These are phyloP conservation scores for Apotomis capreana DNA, from an alignment of 2,888 invertebrate species.

Conservation along the genomic window DNA sequence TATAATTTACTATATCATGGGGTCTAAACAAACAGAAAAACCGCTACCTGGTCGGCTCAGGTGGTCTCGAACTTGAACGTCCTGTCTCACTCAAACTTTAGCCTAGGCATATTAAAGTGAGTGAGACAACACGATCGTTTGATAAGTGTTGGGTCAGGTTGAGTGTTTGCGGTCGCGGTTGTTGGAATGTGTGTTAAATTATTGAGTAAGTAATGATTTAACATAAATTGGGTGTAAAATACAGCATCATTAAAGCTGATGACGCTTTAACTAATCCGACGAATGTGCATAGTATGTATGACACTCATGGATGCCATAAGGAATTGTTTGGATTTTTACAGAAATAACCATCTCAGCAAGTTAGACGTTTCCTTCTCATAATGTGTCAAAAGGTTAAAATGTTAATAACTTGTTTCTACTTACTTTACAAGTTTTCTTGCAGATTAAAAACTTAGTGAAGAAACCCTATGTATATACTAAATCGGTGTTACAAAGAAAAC, in stretches of 20 bases:
- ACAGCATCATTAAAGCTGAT: not conserved
- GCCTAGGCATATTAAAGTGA: not conserved
- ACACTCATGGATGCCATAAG: too few relatives aligned
- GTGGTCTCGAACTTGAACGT: slow-evolving; percentile 24
- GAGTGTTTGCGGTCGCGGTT: slow-evolving; percentile 4
- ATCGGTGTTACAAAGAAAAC: too few relatives aligned
- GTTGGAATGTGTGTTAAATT: slow-evolving; percentile 23
- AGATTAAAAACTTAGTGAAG: too few relatives aligned
- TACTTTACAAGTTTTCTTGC: too few relatives aligned
- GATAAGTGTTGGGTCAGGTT: slow-evolving; percentile 7
- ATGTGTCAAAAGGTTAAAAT: too few relatives aligned
- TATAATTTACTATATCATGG: slow-evolving; percentile 40
- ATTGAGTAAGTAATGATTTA: slow-evolving; percentile 5
- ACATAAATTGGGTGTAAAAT: slow-evolving; percentile 16
- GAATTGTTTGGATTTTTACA: too few relatives aligned
- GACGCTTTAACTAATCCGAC: too few relatives aligned
- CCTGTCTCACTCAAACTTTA: not conserved
- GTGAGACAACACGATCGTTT: slow-evolving; percentile 1
- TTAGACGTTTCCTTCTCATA: too few relatives aligned
- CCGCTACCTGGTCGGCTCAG: slow-evolving; percentile 52
- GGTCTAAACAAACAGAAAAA: slow-evolving; percentile 45
- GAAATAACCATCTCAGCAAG: too few relatives aligned
- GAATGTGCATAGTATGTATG: too few relatives aligned
- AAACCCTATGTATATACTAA: too few relatives aligned
- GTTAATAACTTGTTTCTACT: too few relatives aligned